Evolutionary conservation across 2,888 invertebrate genomes (phyloP).

Genomic region (Agrotis clavis): DNA sequence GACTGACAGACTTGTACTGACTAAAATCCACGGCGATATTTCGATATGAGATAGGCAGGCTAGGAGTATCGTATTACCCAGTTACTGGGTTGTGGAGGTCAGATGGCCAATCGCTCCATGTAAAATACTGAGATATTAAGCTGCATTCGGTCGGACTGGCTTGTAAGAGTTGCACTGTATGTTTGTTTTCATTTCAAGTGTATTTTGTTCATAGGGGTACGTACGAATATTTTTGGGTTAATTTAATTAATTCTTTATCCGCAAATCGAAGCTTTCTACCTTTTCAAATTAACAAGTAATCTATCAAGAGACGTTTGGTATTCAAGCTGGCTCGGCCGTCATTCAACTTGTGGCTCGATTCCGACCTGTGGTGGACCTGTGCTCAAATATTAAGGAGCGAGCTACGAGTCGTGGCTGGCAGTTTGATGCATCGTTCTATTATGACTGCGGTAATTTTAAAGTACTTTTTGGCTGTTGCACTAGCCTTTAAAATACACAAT

Average conservation of each 20-base stretch:
- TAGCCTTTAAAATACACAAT: background rate
- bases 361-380: constrained; percentile 2
- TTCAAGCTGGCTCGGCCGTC: background rate
- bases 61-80: too few relatives aligned
- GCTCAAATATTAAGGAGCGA: constrained; percentile 39
- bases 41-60: too few relatives aligned
- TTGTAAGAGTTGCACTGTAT: too few relatives aligned
- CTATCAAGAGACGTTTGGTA: background rate
- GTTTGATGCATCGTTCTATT: constrained; percentile 4
- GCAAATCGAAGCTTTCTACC: background rate
- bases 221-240: too few relatives aligned
- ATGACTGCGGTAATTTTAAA: background rate
- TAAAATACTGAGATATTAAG: too few relatives aligned
- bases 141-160: too few relatives aligned
- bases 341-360: constrained; percentile 26
- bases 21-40: too few relatives aligned
- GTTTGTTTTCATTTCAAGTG: too few relatives aligned
- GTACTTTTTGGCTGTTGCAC: background rate
- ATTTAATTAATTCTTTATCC: background rate
- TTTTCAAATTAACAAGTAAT: background rate
- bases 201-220: too few relatives aligned
- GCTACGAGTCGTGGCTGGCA: background rate
- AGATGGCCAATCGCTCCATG: too few relatives aligned
- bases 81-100: too few relatives aligned
- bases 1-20: too few relatives aligned